Evolutionary conservation across 2,888 invertebrate species (phyloP).

Genomic region (Calameuta filiformis): DNA sequence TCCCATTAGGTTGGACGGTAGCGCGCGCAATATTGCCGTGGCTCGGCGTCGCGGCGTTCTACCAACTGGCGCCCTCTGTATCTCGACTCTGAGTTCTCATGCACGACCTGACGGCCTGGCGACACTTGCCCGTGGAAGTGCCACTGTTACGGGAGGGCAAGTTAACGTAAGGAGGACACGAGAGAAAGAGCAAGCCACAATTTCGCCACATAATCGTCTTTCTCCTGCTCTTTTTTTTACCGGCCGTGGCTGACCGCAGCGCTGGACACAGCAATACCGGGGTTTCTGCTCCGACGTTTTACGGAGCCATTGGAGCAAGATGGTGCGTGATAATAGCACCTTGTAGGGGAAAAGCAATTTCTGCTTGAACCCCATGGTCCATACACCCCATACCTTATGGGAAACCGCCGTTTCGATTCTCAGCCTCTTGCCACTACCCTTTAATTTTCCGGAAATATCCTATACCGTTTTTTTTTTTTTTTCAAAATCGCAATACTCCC

Average conservation of each 20-base stretch:
- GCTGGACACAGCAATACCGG: conserved; percentile 55
- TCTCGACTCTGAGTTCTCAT: background rate
- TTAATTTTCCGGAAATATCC: conserved; percentile 48
- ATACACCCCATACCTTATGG: conserved; percentile 29
- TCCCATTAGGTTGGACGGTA: conserved; percentile 39
- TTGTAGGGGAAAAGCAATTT: conserved; percentile 64
- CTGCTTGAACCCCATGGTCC: conserved; percentile 31
- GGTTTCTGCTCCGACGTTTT: conserved; percentile 56
- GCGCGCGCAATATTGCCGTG: conserved; percentile 43
- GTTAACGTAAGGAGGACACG: conserved; percentile 28
- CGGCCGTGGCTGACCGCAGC: conserved; percentile 48
- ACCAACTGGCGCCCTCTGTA: conserved; percentile 45
- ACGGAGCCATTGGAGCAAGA: conserved; percentile 63
- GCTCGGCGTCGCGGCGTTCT: conserved; percentile 19
- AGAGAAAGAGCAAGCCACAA: conserved; percentile 43
- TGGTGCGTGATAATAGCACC: conserved; percentile 64
- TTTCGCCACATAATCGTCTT: conserved; percentile 45
- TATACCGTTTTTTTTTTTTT: conserved; percentile 5
- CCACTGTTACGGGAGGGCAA: conserved; percentile 24
- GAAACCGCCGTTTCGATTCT: conserved; percentile 42
- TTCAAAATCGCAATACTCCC: background rate
- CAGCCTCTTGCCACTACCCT: conserved; percentile 47
- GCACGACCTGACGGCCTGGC: conserved; percentile 15
- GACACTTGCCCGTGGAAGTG: conserved; percentile 41
- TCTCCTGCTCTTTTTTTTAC: conserved; percentile 36